Base-by-base conservation (phyloP, 2,797 vertebrate species). In the Erethizon dorsatum region DNA sequence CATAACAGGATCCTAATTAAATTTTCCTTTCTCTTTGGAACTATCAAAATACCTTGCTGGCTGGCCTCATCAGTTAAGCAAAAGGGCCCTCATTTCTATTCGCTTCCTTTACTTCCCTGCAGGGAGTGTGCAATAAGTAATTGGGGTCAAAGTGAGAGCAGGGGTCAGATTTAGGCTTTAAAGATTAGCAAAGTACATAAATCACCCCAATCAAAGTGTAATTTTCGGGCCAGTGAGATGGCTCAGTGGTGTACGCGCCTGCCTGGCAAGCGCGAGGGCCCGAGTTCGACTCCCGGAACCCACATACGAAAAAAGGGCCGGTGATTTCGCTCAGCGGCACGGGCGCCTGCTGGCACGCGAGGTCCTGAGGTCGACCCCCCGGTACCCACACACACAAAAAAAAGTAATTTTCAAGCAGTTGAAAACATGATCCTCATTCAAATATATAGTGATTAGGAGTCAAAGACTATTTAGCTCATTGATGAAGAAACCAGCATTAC, bases 141-240 rank as follows among this genome's bases (percentile, higher is more conserved):
- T 52, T 9, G n/a, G n/a, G 54, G 31, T 75, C 63, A 78, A 91
- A 78, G 45, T 88, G 31, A 75, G 67, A 52, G 10, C 65, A 86
- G 28, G 31, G 37, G 24, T 83, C 86, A 67, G 61, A 45, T 82
- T 96, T 92, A 59, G 63, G 33, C 57, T 89, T 91, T 90, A 92
- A 92, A 83, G 41, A 87, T 96, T 94, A 93, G 85, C 65, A 61
- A 96, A 37, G 33, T 84, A 95, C 87, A 91, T 67, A 79, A 93
- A 65, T 87, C 52, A 80, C 22, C 24, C 24, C 73, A 90, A 91
- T 84, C 45, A 59, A 90, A 87, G 17, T 82, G 2, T 80, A 89
- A 56, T 78, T 89, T 95, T 93, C 69, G 69, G 79, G 83, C 52
- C 37, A 41, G 37, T 41, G 37, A 41, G 37, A 41, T 41, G 37